These are phyloP conservation scores for Galeopsomyia nigrocyanea DNA, from an alignment of 2,888 invertebrate species.

Conservation along the genomic window DNA sequence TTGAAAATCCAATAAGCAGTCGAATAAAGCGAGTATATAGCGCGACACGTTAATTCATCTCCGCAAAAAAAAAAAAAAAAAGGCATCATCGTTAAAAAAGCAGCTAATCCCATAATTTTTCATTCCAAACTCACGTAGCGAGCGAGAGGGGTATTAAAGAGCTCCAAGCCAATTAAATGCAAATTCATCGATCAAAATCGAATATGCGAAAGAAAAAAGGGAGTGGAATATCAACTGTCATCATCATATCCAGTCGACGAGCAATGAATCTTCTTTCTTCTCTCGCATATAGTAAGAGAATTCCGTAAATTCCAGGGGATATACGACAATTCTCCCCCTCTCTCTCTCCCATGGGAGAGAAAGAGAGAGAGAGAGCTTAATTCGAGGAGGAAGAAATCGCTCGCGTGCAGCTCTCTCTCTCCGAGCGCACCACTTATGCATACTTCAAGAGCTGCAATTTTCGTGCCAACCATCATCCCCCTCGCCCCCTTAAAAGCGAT, in stretches of 20 bases:
- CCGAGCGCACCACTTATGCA: slow-evolving; percentile 10
- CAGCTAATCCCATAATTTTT: not conserved
- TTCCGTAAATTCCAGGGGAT: too few relatives aligned
- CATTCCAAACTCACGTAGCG: not conserved
- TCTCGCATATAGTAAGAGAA: too few relatives aligned
- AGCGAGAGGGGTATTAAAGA: not conserved
- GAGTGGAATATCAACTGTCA: too few relatives aligned
- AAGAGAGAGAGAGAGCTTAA: slow-evolving; percentile 7
- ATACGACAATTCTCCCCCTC: too few relatives aligned
- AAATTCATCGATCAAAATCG: slow-evolving; percentile 19
- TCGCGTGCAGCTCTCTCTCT: not conserved
- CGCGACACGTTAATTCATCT: too few relatives aligned
- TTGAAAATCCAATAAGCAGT: too few relatives aligned
- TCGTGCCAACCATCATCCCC: not conserved
- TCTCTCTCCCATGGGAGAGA: too few relatives aligned
- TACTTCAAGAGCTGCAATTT: slow-evolving; percentile 17
- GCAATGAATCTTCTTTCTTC: too few relatives aligned
- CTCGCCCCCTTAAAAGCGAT: not conserved
- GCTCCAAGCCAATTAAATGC: slow-evolving; percentile 22
- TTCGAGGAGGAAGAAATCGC: not conserved
- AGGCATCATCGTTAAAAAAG: not conserved
- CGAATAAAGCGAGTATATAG: too few relatives aligned
- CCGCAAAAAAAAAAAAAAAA: not conserved
- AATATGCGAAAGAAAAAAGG: too few relatives aligned
- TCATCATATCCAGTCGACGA: too few relatives aligned